phyloP scores from a whole-genome alignment of 92 coral and sea anemone species.

The Parazoanthus swiftii region DNA sequence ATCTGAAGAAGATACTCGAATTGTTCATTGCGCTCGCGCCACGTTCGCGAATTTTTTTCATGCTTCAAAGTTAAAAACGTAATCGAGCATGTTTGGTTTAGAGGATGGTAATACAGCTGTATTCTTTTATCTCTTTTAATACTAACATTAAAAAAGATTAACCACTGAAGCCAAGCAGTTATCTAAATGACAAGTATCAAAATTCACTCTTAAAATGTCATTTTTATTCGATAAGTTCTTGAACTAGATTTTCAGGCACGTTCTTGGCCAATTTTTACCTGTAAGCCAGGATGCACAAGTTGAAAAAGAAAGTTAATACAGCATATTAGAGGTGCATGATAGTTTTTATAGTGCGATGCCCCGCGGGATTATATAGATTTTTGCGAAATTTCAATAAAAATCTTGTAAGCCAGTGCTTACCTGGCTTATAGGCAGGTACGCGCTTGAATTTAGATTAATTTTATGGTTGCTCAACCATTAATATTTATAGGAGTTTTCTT shows the following conservation, averaged over 20 bases:
- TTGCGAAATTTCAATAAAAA: conserved; percentile 10
- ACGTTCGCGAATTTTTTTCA: conserved; percentile 28
- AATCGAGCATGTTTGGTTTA: conserved; percentile 25
- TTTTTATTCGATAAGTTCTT: conserved; percentile 25
- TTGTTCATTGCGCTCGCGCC: conserved; percentile 31
- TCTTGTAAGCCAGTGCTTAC: conserved; percentile 30
- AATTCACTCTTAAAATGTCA: conserved; percentile 14
- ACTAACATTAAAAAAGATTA: conserved; percentile 25
- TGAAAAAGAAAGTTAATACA: conserved; percentile 6
- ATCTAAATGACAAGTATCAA: conserved; percentile 26
- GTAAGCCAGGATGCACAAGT: conserved; percentile 7
- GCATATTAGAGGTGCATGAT: conserved; percentile 18
- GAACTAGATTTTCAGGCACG: conserved; percentile 22
- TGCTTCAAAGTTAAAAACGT: conserved; percentile 28
- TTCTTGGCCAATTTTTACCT: conserved; percentile 1
- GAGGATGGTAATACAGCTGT: conserved; percentile 30
- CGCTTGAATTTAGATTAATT: conserved; percentile 24
- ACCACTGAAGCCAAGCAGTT: conserved; percentile 30
- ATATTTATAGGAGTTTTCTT: conserved; percentile 15
- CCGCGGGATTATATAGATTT: conserved; percentile 18
- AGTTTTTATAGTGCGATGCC: conserved; percentile 8
- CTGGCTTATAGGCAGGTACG: conserved; percentile 26
- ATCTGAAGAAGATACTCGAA: conserved; percentile 28
- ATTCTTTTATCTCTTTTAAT: conserved; percentile 23
- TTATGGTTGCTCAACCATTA: conserved; percentile 19